A percentile compares a stretch with the other conserved stretches of the same genome.
Conservation (phyloP, 2,113 vertebrate species). For the Poeciliopsis prolifica region DNA sequence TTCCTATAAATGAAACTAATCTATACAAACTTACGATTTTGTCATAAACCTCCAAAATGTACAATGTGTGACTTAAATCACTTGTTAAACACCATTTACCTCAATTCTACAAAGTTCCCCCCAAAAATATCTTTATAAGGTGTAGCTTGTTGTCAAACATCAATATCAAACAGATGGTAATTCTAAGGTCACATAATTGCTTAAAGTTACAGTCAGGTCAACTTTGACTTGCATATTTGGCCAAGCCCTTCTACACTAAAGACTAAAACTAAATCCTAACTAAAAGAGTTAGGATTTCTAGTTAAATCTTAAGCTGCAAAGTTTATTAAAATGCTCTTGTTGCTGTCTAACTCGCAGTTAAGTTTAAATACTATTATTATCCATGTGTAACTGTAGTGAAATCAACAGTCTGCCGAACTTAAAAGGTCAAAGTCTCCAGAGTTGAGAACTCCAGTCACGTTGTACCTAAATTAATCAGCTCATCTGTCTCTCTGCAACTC, state of each 20-base stretch:
- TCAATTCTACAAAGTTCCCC: neutral
- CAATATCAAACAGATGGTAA: neutral
- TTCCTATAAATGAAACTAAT: neutral
- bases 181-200: neutral
- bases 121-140: no score
- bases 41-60: neutral
- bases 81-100: neutral
- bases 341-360: neutral
- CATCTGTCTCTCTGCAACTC: constrained; percentile 20
- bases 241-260: neutral
- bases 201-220: constrained; percentile 6
- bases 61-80: neutral
- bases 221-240: constrained; percentile 2
- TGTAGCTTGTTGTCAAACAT: neutral
- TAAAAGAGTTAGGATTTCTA: neutral
- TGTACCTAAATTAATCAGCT: constrained; percentile 62
- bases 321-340: neutral
- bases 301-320: neutral
- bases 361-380: constrained; percentile 19
- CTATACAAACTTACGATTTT: neutral
- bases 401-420: constrained; percentile 35
- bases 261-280: no score
- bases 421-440: constrained; percentile 71
- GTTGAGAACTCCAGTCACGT: constrained; percentile 46
- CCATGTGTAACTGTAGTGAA: constrained; percentile 21